Base-by-base conservation (phyloP, 1,140 invertebrate species). In the Brachionus sp. region DNA sequence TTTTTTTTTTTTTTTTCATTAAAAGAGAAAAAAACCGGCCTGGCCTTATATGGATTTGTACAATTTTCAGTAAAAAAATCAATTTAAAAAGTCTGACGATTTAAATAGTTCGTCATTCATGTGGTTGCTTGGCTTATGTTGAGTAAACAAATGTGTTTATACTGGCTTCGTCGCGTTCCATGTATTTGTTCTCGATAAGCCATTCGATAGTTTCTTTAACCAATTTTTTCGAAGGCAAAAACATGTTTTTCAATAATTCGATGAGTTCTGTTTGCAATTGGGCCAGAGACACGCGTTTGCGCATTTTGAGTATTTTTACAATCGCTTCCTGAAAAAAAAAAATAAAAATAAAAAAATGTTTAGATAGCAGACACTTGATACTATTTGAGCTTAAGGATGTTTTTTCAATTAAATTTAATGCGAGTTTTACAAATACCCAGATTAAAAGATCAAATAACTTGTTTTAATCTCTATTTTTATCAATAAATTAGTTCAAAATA, bases 201-300 rank as follows among this genome's bases (percentile, higher is more conserved):
- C 96, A 98, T 89, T 99, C 97, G 39, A 98, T 93, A 90, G 98
- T 97, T 90, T 99, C 96, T 90, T 99, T 99, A 85, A 99, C 98
- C 93, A 98, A 95, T 90, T 98, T 98, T 90, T 97, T 97, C 84
- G 95, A 96, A 37, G 97, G 97, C 85, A 98, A 90, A 91, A 99
- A 99, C 95, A 98, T 98, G 88, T 98, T 98, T 90, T 98, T 98
- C 73, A 99, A 90, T 88, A 99, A 97, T 90, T 98, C 96, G 6
- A 98, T 93, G 46, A 98, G 90, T 91, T 98, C 97, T 46, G 94
- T 95, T 85, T 98, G 96, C 64, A 99, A 90, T 84, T 97, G 94
- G 66, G 94, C 94, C 88, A 97, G 98, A 16, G 93, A 93, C 70
- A 98, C 95, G 53, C 92, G 92, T 89, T 98, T 98, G 78, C 97